These are phyloP conservation scores for Rhynchonema sp. DNA, from an alignment of 2,888 invertebrate species.

Conservation along the genomic window DNA sequence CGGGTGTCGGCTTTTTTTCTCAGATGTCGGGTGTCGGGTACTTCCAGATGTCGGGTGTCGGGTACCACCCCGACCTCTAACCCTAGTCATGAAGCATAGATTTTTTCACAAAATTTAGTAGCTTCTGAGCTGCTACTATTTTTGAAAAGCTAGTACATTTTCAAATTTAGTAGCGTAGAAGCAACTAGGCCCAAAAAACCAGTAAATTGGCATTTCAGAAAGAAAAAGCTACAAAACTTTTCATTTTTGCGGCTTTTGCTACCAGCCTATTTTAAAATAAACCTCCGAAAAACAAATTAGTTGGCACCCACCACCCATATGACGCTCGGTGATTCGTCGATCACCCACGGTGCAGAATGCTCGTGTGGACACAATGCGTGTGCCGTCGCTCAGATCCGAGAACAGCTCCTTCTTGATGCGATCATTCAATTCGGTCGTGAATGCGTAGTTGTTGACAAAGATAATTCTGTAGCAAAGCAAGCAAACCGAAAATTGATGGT, in stretches of 20 bases:
- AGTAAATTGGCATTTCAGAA: neutral
- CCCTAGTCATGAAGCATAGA: no score
- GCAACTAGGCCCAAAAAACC: neutral
- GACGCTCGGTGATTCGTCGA: conserved; percentile 64
- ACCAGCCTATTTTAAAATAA: no score
- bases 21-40: no score
- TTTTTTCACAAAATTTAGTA: no score
- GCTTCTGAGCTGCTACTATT: no score
- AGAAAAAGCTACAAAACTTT: no score
- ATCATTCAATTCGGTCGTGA: conserved; percentile 89
- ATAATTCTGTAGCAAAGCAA: conserved; percentile 45
- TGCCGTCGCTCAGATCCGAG: conserved; percentile 38
- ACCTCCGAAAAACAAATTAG: neutral
- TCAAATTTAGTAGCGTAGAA: no score
- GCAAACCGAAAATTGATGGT: neutral
- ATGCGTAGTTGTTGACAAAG: conserved; percentile 98
- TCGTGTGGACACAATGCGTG: conserved; percentile 90
- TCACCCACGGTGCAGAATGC: conserved; percentile 47
- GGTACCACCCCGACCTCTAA: no score
- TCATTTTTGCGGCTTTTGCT: no score
- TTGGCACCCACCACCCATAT: conserved; percentile 61
- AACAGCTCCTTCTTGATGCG: conserved; percentile 31
- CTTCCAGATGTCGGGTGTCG: no score
- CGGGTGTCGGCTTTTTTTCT: no score
- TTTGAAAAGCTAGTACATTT: no score